These are phyloP conservation scores for Galerucella nymphaeae DNA, from an alignment of 2,888 invertebrate species.

Conservation along the genomic window DNA sequence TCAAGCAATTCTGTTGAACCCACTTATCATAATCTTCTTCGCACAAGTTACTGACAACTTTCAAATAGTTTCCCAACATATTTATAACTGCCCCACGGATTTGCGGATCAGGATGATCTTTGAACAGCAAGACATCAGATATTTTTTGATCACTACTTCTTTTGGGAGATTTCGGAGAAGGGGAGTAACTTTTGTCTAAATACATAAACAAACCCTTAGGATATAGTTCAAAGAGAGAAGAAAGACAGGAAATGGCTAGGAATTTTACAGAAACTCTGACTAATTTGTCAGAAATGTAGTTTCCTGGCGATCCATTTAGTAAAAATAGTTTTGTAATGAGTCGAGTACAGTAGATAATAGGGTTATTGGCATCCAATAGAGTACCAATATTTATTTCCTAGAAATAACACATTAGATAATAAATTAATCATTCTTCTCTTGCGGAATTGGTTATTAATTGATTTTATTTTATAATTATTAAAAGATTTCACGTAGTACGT, in stretches of 20 bases:
- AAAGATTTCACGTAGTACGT: too few species aligned
- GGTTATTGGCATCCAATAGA: slow-evolving; percentile 72
- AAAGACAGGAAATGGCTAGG: slow-evolving; percentile 83
- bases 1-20: slow-evolving; percentile 60
- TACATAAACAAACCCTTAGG: slow-evolving; percentile 79
- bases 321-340: slow-evolving; percentile 80
- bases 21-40: slow-evolving; percentile 70
- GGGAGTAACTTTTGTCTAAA: slow-evolving; percentile 69
- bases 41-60: slow-evolving; percentile 69
- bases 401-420: slow-evolving; percentile 45
- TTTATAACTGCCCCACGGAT: slow-evolving; percentile 78
- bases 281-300: slow-evolving; percentile 76
- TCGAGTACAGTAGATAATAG: slow-evolving; percentile 78
- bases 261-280: slow-evolving; percentile 92
- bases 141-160: slow-evolving; percentile 69
- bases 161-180: slow-evolving; percentile 47
- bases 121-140: slow-evolving; percentile 77
- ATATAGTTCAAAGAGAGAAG: slow-evolving; percentile 77
- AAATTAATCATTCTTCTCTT: too few species aligned
- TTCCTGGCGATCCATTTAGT: slow-evolving; percentile 70
- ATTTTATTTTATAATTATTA: too few species aligned
- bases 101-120: slow-evolving; percentile 83
- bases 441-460: too few species aligned
- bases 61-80: slow-evolving; percentile 76
- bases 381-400: slow-evolving; percentile 75